Evolutionary conservation across 2,888 invertebrate species (phyloP).

Genomic region (Loripinus fragilis): DNA sequence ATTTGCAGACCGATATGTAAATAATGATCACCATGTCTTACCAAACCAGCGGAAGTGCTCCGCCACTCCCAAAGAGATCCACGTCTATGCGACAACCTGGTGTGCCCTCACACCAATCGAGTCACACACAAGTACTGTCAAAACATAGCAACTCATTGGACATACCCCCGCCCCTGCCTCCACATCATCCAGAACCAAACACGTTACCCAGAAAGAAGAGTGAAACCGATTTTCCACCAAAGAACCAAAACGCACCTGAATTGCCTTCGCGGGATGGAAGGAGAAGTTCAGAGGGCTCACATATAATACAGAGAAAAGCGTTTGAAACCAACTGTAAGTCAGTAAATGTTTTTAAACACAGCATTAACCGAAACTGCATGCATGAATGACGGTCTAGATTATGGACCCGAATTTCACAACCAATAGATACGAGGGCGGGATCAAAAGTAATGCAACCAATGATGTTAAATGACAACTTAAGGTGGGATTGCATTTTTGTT

Average conservation of each 20-base stretch:
- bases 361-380: no score
- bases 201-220: background rate
- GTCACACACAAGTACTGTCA: background rate
- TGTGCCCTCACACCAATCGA: background rate
- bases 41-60: background rate
- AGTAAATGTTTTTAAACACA: no score
- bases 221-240: background rate
- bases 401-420: no score
- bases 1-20: background rate
- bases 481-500: no score
- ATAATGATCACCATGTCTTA: background rate
- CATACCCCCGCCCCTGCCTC: background rate
- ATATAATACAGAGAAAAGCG: background rate
- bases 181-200: constrained; percentile 1
- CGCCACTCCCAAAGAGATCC: constrained; percentile 7
- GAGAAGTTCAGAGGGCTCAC: background rate
- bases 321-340: constrained; percentile 6
- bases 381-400: background rate
- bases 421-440: no score
- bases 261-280: background rate
- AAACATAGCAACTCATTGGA: background rate
- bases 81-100: background rate
- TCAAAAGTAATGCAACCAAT: no score
- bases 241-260: background rate
- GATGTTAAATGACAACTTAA: no score